Percentiles rank a stretch among this genome's conserved stretches.
Evolutionary conservation across 2,888 invertebrate species (phyloP).

Genomic region (Isoperla grammatica): DNA sequence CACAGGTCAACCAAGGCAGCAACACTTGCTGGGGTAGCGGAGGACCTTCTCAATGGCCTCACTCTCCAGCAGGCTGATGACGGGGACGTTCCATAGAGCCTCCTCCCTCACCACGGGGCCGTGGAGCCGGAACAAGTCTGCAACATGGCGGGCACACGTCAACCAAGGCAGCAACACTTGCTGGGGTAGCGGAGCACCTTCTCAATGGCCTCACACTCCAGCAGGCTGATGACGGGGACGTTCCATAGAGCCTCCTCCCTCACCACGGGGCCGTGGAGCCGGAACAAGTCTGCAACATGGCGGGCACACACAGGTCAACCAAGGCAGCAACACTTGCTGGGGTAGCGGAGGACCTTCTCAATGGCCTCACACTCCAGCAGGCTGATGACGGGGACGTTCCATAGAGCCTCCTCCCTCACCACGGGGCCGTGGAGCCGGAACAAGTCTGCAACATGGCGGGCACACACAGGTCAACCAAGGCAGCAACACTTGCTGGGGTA

Average conservation of each 20-base stretch:
- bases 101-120: conserved; percentile 75
- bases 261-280: conserved; percentile 66
- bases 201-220: conserved; percentile 66
- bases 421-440: conserved; percentile 66
- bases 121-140: conserved; percentile 64
- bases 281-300: conserved; percentile 57
- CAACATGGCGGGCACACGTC: conserved; percentile 36
- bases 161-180: no score
- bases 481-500: conserved; percentile 64
- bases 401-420: conserved; percentile 69
- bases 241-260: conserved; percentile 72
- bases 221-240: conserved; percentile 65
- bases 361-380: conserved; percentile 65
- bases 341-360: conserved; percentile 68
- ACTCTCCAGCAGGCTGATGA: conserved; percentile 66
- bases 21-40: conserved; percentile 63
- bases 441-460: conserved; percentile 52
- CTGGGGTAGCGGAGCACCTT: conserved; percentile 66
- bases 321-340: conserved; percentile 50
- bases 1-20: no score
- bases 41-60: conserved; percentile 72
- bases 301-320: background rate
- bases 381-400: conserved; percentile 66
- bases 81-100: conserved; percentile 62
- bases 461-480: no score